A percentile compares a stretch with the other conserved stretches of the same genome.
phyloP scores from a whole-genome alignment of 2,888 invertebrate genomes.

The Phymatocera aterrima region DNA sequence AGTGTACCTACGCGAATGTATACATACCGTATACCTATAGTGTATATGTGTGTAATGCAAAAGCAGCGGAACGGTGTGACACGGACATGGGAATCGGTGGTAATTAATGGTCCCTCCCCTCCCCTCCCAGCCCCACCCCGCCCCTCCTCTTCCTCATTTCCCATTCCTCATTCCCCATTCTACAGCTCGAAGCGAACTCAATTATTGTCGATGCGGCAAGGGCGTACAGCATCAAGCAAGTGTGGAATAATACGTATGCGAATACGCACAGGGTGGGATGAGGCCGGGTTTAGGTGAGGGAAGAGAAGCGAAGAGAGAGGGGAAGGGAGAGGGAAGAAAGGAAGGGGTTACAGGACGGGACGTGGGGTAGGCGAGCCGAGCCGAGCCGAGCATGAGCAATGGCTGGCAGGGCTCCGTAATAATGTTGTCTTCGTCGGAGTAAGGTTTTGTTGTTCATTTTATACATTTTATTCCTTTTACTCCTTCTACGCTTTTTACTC shows the following conservation, averaged over 20 bases:
- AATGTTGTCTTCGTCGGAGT: conserved; percentile 72
- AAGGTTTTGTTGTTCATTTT: conserved; percentile 34
- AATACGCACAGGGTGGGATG: conserved; percentile 39
- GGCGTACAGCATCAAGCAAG: conserved; percentile 53
- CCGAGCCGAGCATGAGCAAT: conserved; percentile 73
- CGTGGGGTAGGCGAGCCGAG: conserved; percentile 48
- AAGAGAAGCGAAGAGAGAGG: no score
- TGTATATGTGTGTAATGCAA: conserved; percentile 10
- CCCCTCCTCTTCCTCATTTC: neutral
- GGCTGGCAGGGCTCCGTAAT: conserved; percentile 72
- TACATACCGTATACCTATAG: conserved; percentile 2
- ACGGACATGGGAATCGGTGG: conserved; percentile 58
- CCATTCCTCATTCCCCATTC: conserved; percentile 52
- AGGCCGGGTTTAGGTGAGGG: no score
- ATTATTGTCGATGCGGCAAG: conserved; percentile 65
- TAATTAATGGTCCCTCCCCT: conserved; percentile 63
- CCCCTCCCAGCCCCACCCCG: neutral
- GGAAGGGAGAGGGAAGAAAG: neutral
- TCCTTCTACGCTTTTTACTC: neutral
- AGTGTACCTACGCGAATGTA: neutral
- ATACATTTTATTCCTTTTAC: neutral
- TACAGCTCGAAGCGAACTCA: conserved; percentile 63
- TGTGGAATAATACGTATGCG: conserved; percentile 57
- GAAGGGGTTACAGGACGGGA: conserved; percentile 12
- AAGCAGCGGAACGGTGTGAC: conserved; percentile 46